phyloP scores from a whole-genome alignment of 2,888 invertebrate genomes.

The Strigamia maritima region DNA sequence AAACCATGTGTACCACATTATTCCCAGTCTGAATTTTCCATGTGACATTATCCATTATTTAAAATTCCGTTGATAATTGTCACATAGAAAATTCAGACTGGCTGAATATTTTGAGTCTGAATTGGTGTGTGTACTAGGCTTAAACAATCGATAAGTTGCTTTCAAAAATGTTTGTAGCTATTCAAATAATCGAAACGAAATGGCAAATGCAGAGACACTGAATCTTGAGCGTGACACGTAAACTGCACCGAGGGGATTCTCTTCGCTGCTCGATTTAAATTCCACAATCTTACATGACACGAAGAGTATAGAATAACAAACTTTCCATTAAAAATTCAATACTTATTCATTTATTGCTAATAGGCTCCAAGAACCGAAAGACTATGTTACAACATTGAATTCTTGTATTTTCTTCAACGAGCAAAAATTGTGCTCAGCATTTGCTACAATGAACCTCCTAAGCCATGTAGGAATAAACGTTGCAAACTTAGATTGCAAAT shows the following conservation, averaged over 20 bases:
- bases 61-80: too few species aligned
- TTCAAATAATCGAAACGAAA: neutral
- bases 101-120: too few species aligned
- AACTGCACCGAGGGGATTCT: neutral
- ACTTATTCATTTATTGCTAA: too few species aligned
- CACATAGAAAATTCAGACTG: too few species aligned
- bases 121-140: too few species aligned
- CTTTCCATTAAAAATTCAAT: neutral
- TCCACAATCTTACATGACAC: neutral
- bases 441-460: too few species aligned
- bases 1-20: too few species aligned
- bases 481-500: neutral
- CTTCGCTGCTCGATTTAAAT: neutral
- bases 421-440: neutral
- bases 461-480: neutral
- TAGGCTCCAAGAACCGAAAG: too few species aligned
- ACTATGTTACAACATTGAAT: too few species aligned
- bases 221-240: constrained; percentile 4
- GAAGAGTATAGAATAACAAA: neutral
- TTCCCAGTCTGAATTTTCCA: too few species aligned
- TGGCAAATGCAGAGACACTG: neutral
- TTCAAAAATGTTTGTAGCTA: neutral
- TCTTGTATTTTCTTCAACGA: neutral
- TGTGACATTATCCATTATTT: too few species aligned
- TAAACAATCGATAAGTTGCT: neutral